A percentile compares a stretch with the other conserved stretches of the same genome.
These are phyloP conservation scores for Nephrotoma flavescens DNA, from an alignment of 2,888 invertebrate species.

Conservation along the genomic window DNA sequence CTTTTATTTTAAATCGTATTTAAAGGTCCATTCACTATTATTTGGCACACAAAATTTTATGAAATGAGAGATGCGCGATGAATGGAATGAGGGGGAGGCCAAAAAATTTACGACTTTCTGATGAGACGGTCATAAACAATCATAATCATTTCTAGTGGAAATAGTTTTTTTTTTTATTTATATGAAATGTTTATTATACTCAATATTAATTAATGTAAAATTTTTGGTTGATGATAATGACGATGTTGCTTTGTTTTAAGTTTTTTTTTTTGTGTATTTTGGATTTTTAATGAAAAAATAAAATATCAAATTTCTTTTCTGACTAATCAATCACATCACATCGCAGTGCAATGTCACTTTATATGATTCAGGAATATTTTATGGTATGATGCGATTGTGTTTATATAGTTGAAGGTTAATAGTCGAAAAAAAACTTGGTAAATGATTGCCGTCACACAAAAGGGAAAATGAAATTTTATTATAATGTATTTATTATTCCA, in stretches of 20 bases:
- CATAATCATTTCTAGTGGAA: background rate
- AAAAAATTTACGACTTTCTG: background rate
- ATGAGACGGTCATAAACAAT: background rate
- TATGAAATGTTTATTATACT: background rate
- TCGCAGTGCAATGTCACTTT: background rate
- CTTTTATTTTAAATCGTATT: background rate
- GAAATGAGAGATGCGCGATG: background rate
- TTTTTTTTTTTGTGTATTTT: background rate
- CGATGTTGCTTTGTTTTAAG: background rate
- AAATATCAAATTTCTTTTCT: background rate
- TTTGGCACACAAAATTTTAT: background rate
- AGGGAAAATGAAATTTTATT: background rate
- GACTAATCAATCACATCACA: background rate
- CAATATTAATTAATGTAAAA: background rate
- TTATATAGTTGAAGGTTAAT: background rate
- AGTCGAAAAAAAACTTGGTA: background rate
- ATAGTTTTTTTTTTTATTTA: background rate
- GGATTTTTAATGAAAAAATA: background rate
- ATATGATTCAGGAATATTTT: background rate
- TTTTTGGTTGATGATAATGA: background rate
- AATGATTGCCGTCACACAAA: no score
- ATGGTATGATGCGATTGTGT: background rate
- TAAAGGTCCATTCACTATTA: background rate
- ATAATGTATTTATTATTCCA: no score
- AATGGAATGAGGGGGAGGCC: background rate